Evolutionary conservation across 2,888 invertebrate genomes (phyloP).

Genomic region (Antheraea assamensis): DNA sequence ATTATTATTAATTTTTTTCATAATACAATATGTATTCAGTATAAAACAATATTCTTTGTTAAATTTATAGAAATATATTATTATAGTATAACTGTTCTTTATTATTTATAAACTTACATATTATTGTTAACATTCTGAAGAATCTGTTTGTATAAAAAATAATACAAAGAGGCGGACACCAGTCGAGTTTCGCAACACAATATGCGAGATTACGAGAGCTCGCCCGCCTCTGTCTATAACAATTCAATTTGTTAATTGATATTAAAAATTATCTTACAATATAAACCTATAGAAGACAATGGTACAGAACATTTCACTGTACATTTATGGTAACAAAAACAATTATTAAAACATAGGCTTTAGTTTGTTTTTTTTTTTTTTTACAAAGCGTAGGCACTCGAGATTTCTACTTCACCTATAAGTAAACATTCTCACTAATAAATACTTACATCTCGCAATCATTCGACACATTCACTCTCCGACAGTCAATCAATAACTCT

Average conservation of each 20-base stretch:
- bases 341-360: conserved; percentile 69
- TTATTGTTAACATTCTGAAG: conserved; percentile 81
- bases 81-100: conserved; percentile 79
- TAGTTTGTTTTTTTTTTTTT: conserved; percentile 77
- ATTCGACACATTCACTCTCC: conserved; percentile 51
- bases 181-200: conserved; percentile 33
- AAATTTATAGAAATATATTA: conserved; percentile 82
- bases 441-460: conserved; percentile 73
- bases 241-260: conserved; percentile 80
- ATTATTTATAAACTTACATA: conserved; percentile 80
- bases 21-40: conserved; percentile 80
- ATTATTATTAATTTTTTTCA: conserved; percentile 52
- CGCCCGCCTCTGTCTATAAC: conserved; percentile 57
- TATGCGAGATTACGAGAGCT: neutral
- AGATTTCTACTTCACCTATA: conserved; percentile 80
- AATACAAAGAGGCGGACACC: conserved; percentile 67
- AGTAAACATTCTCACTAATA: conserved; percentile 79
- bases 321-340: conserved; percentile 81
- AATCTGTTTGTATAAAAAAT: conserved; percentile 77
- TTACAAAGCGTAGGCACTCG: conserved; percentile 83
- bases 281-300: conserved; percentile 77
- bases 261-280: conserved; percentile 70
- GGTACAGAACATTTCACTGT: conserved; percentile 75
- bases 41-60: conserved; percentile 82
- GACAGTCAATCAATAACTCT: conserved; percentile 25